Base-by-base conservation (phyloP, 2,113 vertebrate genomes). In the Pterocles gutturalis region DNA sequence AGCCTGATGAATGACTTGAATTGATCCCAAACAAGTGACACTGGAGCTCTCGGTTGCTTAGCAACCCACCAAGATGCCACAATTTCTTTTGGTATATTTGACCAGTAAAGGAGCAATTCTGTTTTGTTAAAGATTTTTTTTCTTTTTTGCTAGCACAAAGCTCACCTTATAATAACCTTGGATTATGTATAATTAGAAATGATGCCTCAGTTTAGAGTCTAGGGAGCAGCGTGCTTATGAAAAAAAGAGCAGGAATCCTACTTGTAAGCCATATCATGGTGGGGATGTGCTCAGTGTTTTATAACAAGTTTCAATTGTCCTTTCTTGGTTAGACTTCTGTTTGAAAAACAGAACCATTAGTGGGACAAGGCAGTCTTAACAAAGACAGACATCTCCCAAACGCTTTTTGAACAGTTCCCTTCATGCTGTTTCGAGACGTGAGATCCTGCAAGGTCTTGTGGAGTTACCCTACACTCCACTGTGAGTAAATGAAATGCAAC, bases 41-140 rank as follows among this genome's bases (percentile, higher is more conserved):
- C 96, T 87, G 82, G 97, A 93, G 95, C 95, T 88, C 86, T 72
- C 31, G 89, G 98, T 98, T 98, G 98, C 98, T 90, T 98, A 98
- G 98, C 98, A 98, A 98, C 98, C 77, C 69, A 25, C 84, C 88
- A 92, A 97, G 96, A 98, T 98, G 98, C 98, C 96, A 96, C 98
- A 71, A 92, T 98, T 98, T 97, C 97, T 98, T 87, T 93, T 89
- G 95, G 96, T 97, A 17, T 97, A 97, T 97, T 97, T 97, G 95
- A 96, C 96, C 96, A 93, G 95, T 75, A 98, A 98, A 97, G 91
- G 96, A 96, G 93, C 93, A 97, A 97, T 98, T 98, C 89, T 84
- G 95, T 96, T 98, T 97, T 96, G 92, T 97, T 96, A 92, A 96
- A 72, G 43, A 89, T 81, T 38, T 82, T 90, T 20, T 90, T 71